Evolutionary conservation across 2,113 vertebrate genomes (phyloP), one percentile per base, ranked within the genome.

Genomic region (Pholis gunnellus): DNA sequence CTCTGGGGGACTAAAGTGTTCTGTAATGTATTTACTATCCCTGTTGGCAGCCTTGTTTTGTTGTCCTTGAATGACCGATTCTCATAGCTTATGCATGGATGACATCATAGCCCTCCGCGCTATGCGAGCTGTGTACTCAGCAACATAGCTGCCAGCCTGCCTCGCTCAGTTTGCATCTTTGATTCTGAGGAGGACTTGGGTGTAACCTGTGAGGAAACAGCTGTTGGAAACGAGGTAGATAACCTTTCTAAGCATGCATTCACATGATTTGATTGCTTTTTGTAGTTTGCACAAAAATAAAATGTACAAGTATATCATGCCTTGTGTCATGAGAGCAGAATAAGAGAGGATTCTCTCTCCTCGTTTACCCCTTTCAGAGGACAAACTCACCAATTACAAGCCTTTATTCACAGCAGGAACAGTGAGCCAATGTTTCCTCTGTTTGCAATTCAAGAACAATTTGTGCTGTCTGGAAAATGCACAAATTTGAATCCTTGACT

Each of bases 11-110:
- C 84, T 81, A 88, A 82, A 89, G 87, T 88, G 89, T 89, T 89
- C 84, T 81, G 89, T 92, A 92, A 93, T 90, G 86, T 92, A 93
- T 95, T 94, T 94, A 93, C 94, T 89, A 86, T 91, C 79, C 82
- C 72, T 61, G 75, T 86, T 93, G 88, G 92, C 87, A 92, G 85
- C 61, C 71, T 44, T 72, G 73, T 70, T 84, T 82, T 75, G 73
- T 75, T 93, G 91, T 95, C 93, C 93, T 91, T 79, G 84, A 91
- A 92, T 92, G 92, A 95, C 94, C 83, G 29, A 54, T 42, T 72
- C 79, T 52, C 86, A 84, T 63, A 81, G 79, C 83, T 82, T 86
- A 83, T 68, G 84, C 56, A 71, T 46, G 54, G 70, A 85, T 94
- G 92, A 95, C 91, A 81, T 94, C 93, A 93, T 75, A 56, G 81